Evolutionary conservation across 2,888 invertebrate genomes (phyloP).

Genomic region (Stenurella melanura): DNA sequence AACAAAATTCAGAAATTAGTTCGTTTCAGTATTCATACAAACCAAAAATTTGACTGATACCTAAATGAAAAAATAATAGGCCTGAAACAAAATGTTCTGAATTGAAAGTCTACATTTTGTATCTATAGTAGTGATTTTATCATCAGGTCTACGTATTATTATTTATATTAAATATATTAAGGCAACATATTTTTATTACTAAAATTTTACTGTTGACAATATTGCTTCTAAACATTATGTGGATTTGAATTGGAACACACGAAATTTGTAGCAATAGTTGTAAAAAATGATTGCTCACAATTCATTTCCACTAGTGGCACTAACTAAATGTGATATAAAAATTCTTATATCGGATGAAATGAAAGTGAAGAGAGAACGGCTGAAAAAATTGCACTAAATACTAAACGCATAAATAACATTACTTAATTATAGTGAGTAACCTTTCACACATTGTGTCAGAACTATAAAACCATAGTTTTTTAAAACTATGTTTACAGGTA

Average conservation of each 20-base stretch:
- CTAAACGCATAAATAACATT: no score
- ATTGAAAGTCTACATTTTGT: not conserved
- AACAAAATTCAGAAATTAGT: constrained; percentile 12
- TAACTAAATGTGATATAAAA: no score
- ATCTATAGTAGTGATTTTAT: not conserved
- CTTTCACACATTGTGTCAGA: no score
- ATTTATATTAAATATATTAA: not conserved
- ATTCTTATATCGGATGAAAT: no score
- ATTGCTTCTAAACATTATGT: not conserved
- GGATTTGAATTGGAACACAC: not conserved
- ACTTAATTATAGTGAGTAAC: no score
- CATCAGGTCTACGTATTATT: not conserved
- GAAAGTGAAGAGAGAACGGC: no score
- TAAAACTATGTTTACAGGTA: no score
- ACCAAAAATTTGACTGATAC: no score
- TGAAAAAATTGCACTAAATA: no score
- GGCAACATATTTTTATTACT: constrained; percentile 29
- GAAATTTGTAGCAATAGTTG: not conserved
- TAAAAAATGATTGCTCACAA: not conserved
- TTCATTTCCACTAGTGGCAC: not conserved
- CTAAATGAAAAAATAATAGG: no score
- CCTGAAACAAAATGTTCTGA: not conserved
- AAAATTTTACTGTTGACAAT: not conserved
- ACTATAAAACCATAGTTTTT: no score
- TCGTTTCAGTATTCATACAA: not conserved